Conservation (phyloP, 2,888 invertebrate species). For the Ariolimax columbianus region DNA sequence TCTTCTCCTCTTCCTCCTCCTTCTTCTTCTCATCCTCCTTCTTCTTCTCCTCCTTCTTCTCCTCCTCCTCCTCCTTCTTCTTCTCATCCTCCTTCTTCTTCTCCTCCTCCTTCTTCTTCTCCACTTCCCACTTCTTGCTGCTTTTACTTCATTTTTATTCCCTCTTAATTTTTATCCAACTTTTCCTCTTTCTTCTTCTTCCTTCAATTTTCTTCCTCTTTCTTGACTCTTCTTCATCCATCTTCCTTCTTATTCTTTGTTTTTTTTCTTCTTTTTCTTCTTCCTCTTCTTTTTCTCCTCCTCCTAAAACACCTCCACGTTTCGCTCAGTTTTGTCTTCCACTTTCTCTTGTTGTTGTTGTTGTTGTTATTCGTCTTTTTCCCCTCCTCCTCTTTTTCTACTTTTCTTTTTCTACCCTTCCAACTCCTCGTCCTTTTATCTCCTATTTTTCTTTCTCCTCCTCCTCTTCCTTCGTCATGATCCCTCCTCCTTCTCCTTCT, state of each 20-base stretch:
- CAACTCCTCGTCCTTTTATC: neutral
- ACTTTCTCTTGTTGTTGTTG: neutral
- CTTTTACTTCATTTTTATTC: neutral
- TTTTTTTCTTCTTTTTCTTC: neutral
- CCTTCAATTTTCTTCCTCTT: no score
- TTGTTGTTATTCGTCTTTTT: no score
- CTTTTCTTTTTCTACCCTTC: neutral
- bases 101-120: no score
- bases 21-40: no score
- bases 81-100: no score
- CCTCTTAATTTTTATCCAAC: neutral
- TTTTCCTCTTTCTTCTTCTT: slow-evolving; percentile 1
- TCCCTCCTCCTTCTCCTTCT: no score
- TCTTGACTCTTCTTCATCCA: neutral
- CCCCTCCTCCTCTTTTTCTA: no score
- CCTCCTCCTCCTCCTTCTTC: neutral
- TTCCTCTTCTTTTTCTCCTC: neutral
- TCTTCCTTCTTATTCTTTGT: neutral
- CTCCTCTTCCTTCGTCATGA: no score
- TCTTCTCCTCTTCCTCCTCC: no score
- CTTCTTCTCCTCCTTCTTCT: neutral
- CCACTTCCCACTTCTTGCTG: neutral
- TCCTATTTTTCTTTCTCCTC: neutral
- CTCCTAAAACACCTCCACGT: no score
- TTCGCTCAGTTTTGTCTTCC: no score